Conservation (phyloP, 2,113 vertebrate species). For the Caretta caretta region DNA sequence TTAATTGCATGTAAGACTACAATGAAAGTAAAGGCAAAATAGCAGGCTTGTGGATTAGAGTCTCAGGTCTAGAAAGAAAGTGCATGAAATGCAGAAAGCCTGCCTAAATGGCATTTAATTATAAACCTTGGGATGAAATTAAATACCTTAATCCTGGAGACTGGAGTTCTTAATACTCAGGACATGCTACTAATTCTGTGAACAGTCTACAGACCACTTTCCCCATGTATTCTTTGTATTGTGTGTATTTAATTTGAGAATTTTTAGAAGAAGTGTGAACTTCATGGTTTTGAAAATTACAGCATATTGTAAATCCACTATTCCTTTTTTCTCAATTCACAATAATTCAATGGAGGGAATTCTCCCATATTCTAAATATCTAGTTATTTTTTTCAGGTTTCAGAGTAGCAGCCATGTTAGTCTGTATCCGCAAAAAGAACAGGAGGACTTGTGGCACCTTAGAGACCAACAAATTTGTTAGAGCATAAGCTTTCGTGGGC, state of each 20-base stretch:
- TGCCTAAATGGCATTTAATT: constrained; percentile 30
- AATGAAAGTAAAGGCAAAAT: constrained; percentile 57
- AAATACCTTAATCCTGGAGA: constrained; percentile 13
- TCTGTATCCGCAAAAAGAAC: too few species aligned
- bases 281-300: too few species aligned
- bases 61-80: constrained; percentile 9
- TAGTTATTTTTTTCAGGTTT: too few species aligned
- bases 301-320: too few species aligned
- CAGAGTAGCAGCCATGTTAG: too few species aligned
- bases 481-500: too few species aligned
- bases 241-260: background rate
- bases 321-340: too few species aligned
- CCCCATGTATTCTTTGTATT: background rate
- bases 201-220: background rate
- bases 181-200: background rate
- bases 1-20: constrained; percentile 60
- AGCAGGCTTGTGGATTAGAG: constrained; percentile 54
- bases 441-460: too few species aligned
- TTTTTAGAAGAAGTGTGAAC: too few species aligned
- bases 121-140: constrained; percentile 39
- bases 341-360: too few species aligned
- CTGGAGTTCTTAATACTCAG: background rate
- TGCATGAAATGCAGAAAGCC: constrained; percentile 26
- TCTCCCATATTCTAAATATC: too few species aligned
- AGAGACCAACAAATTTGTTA: too few species aligned